Percentiles rank a stretch among this genome's conserved stretches.
phyloP scores from a whole-genome alignment of 2,113 vertebrate species.

The Dinomys branickii region DNA sequence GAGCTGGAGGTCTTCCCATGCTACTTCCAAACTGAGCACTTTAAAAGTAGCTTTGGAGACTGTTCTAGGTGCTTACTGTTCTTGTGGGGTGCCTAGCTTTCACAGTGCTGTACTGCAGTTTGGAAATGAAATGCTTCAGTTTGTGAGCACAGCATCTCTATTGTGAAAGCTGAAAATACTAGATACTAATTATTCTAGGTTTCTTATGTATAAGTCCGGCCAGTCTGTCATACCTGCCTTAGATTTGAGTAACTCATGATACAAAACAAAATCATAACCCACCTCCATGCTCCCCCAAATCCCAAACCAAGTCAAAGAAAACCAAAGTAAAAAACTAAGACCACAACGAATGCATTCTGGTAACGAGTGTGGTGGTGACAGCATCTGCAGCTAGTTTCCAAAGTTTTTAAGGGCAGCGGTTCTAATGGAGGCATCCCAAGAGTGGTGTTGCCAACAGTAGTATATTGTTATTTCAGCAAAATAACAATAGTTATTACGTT shows the following conservation, averaged over 20 bases:
- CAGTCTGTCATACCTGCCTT: neutral
- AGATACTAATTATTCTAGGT: neutral
- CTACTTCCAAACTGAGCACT: neutral
- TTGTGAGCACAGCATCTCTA: neutral
- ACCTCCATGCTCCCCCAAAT: neutral
- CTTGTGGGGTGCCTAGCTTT: neutral
- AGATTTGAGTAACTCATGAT: neutral
- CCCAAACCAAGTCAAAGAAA: neutral
- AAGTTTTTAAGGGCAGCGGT: neutral
- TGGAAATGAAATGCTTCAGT: neutral
- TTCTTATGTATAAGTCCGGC: neutral
- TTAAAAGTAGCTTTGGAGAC: too few relatives aligned
- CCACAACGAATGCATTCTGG: neutral
- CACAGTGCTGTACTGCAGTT: neutral
- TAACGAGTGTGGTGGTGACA: neutral
- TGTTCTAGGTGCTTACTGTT: neutral
- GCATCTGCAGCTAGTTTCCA: neutral
- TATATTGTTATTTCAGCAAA: neutral
- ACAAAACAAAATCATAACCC: neutral
- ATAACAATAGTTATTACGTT: too few relatives aligned
- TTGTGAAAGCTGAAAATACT: neutral
- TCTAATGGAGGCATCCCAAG: neutral
- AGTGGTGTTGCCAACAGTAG: neutral
- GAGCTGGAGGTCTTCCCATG: neutral
- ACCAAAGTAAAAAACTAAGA: neutral